phyloP scores from a whole-genome alignment of 2,888 invertebrate genomes.

The Hipparchia sbordonii region DNA sequence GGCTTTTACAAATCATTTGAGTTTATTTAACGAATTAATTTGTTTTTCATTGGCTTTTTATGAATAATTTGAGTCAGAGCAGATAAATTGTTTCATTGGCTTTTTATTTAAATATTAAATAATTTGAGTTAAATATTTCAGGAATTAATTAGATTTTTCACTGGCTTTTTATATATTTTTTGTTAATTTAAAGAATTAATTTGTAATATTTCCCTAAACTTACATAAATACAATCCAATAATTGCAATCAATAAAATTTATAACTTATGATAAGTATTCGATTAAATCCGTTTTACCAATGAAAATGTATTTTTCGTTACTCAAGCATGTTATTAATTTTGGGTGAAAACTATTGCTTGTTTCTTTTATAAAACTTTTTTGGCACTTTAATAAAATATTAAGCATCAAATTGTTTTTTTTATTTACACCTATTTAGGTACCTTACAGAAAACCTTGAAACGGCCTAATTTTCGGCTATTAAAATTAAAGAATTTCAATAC shows the following conservation, averaged over 20 bases:
- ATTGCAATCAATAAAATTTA: slow-evolving; percentile 43
- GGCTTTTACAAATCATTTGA: not conserved
- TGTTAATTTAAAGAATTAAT: slow-evolving; percentile 34
- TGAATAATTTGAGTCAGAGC: too few species aligned
- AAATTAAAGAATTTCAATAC: too few species aligned
- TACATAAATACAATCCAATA: slow-evolving; percentile 49
- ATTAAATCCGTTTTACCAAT: not conserved
- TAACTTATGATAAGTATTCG: too few species aligned
- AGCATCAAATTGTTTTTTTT: not conserved
- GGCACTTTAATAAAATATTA: not conserved
- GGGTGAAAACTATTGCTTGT: too few species aligned
- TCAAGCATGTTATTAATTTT: not conserved
- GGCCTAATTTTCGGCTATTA: too few species aligned
- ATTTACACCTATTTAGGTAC: not conserved
- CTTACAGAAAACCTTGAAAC: too few species aligned
- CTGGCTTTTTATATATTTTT: not conserved
- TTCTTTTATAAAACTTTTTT: not conserved
- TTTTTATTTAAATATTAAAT: slow-evolving; percentile 43
- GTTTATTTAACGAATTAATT: not conserved
- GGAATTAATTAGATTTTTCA: not conserved
- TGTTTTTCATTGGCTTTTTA: not conserved
- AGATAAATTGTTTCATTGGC: slow-evolving; percentile 68
- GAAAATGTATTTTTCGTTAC: slow-evolving; percentile 2
- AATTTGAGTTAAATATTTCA: not conserved
- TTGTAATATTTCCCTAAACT: slow-evolving; percentile 31